phyloP scores from a whole-genome alignment of 2,888 invertebrate species.

The Esperia sulphurella region DNA sequence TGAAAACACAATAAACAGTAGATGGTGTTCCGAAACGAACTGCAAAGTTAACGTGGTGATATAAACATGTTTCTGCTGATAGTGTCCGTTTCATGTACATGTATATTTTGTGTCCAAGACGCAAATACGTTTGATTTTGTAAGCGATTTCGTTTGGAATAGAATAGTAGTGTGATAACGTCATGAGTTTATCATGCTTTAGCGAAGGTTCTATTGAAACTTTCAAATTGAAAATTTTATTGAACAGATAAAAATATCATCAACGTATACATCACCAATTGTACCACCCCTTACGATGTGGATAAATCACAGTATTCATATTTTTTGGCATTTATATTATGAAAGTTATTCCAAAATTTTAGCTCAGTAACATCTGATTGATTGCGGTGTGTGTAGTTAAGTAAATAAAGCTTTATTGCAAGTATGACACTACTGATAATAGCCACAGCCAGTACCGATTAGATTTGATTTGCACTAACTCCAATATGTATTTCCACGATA shows the following conservation, averaged over 20 bases:
- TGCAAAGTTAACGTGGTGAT: too few relatives aligned
- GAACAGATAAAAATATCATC: conserved; percentile 9
- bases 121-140: too few relatives aligned
- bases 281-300: conserved; percentile 2
- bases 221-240: background rate
- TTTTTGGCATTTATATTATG: conserved; percentile 45
- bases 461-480: conserved; percentile 56
- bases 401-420: conserved; percentile 29
- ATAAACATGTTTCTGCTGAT: too few relatives aligned
- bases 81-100: too few relatives aligned
- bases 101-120: too few relatives aligned
- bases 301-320: conserved; percentile 67
- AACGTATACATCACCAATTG: background rate
- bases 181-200: too few relatives aligned
- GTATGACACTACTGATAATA: conserved; percentile 21
- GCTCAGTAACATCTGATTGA: conserved; percentile 10
- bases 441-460: conserved; percentile 43
- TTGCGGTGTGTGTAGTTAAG: conserved; percentile 36
- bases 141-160: too few relatives aligned
- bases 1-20: too few relatives aligned
- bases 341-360: conserved; percentile 1
- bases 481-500: conserved; percentile 2
- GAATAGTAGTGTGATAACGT: too few relatives aligned
- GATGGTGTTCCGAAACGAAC: too few relatives aligned
- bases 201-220: too few relatives aligned